Evolutionary conservation across 1,140 invertebrate genomes (phyloP).

Genomic region (Drosophila aff.): DNA sequence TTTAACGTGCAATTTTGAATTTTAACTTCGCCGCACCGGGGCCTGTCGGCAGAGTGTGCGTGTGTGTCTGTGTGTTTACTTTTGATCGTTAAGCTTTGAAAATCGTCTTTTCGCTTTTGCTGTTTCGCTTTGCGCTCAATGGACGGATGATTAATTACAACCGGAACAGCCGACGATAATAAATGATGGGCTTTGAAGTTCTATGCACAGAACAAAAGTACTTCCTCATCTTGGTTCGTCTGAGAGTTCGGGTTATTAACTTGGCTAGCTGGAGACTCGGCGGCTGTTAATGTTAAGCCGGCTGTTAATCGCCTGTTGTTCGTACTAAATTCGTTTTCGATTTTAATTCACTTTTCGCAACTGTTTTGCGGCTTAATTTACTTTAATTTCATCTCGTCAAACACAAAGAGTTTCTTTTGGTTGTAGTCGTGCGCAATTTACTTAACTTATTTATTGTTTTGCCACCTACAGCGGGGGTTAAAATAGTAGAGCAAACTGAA

Average conservation of each 20-base stretch:
- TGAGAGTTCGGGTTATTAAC: constrained; percentile 67
- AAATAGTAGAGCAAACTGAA: constrained; percentile 2
- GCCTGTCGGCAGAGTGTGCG: not conserved
- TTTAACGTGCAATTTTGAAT: constrained; percentile 70
- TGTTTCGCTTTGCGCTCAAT: constrained; percentile 40
- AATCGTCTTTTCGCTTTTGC: constrained; percentile 42
- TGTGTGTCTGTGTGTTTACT: constrained; percentile 46
- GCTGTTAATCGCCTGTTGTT: constrained; percentile 18
- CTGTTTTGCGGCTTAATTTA: not conserved
- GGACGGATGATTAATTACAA: constrained; percentile 57
- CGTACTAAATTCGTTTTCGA: not conserved
- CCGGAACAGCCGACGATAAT: constrained; percentile 54
- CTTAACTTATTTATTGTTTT: constrained; percentile 51
- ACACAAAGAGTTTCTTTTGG: constrained; percentile 8
- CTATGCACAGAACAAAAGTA: constrained; percentile 11
- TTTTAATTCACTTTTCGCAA: constrained; percentile 14
- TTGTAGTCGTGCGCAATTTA: constrained; percentile 45
- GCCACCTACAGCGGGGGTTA: constrained; percentile 16
- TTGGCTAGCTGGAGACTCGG: constrained; percentile 59
- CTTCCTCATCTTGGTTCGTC: constrained; percentile 16
- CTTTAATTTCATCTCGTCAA: constrained; percentile 6
- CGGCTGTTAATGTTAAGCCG: constrained; percentile 16
- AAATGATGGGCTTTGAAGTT: constrained; percentile 14
- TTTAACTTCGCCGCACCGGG: constrained; percentile 49
- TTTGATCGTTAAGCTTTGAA: constrained; percentile 70